These are phyloP conservation scores for Lepus americanus DNA, from an alignment of 2,113 vertebrate species.

Conservation along the genomic window DNA sequence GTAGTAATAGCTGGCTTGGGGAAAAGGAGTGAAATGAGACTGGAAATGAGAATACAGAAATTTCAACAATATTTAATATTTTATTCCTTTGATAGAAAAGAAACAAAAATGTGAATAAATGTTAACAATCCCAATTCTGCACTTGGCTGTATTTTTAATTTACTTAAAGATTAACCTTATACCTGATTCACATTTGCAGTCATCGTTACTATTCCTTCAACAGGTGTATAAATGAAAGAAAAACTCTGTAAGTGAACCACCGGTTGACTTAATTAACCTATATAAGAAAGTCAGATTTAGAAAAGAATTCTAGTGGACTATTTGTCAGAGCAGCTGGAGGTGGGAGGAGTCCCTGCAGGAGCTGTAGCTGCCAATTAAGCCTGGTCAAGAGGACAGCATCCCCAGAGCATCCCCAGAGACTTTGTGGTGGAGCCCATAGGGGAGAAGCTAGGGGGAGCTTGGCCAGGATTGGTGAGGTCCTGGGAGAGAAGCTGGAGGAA, in stretches of 20 bases:
- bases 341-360: too few species aligned
- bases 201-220: not conserved
- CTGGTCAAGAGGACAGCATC: too few species aligned
- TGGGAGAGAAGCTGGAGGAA: too few species aligned
- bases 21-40: not conserved
- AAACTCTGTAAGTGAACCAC: not conserved
- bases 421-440: too few species aligned
- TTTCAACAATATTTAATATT: not conserved
- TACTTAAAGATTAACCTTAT: constrained; percentile 47
- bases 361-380: too few species aligned
- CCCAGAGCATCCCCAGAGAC: too few species aligned
- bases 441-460: too few species aligned
- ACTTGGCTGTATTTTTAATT: constrained; percentile 14
- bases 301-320: too few species aligned
- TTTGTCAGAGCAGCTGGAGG: too few species aligned
- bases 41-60: not conserved
- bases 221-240: constrained; percentile 37
- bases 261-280: not conserved
- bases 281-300: not conserved
- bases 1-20: not conserved
- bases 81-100: constrained; percentile 49
- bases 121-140: not conserved
- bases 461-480: too few species aligned
- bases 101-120: constrained; percentile 25
- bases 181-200: not conserved